Evolutionary conservation across 2,888 invertebrate species (phyloP), one percentile per base, ranked within the genome.

Genomic region (Leucophenga maculata): DNA sequence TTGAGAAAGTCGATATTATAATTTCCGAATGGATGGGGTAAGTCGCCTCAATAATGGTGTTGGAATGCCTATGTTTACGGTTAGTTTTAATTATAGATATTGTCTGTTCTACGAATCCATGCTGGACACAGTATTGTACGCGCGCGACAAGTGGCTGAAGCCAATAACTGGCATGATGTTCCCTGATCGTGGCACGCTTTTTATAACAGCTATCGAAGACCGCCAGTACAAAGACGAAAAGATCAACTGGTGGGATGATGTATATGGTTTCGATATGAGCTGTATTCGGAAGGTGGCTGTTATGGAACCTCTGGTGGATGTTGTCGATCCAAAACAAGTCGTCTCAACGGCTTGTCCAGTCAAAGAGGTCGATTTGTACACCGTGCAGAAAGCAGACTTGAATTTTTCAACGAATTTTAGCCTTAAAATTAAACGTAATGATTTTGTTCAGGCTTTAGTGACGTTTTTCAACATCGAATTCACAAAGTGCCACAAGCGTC

Each of bases 191-290:
- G 99, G 99, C 75, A 97, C 97, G 1, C 90, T 99, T 54, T 99
- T 96, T 89, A 94, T 99, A 68, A 96, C 96, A 74, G 95, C 95
- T 22, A 96, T 96, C 71, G 96, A 97, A 89, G 99, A 99, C 89
- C 92, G 99, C 20, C 99, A 99, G 90, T 99, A 99, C 90, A 99
- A 99, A 89, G 99, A 99, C 86, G 99, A 99, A 89, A 99, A 99
- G 90, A 99, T 99, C 80, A 98, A 99, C 90, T 99, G 99, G 98
- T 99, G 99, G 99, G 98, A 99, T 86, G 97, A 97, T 89, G 99
- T 99, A 1, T 99, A 99, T 85, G 99, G 99, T 65, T 99, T 99
- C 87, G 97, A 99, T 89, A 99, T 99, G 99, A 97, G 97, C 80
- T 97, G 97, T 79, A 99, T 99, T 87, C 92, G 98, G 67, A 96